phyloP scores from a whole-genome alignment of 1,140 invertebrate species.

The Drosophila prosaltans region DNA sequence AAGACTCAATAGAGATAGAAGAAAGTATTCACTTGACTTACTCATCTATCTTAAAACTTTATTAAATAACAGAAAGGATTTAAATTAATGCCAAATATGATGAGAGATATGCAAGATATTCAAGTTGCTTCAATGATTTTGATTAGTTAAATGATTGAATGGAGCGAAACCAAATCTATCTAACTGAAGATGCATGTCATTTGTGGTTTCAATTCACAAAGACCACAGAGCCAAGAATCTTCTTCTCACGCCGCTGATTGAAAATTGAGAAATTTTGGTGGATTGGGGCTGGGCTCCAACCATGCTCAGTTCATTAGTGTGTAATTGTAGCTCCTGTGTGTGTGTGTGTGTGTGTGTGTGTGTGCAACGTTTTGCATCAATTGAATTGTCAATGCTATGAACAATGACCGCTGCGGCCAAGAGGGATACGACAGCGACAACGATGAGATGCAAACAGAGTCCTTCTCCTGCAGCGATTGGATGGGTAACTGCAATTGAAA shows the following conservation, averaged over 20 bases:
- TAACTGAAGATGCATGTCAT: conserved; percentile 30
- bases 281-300: not conserved
- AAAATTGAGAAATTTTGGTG: conserved; percentile 22
- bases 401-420: conserved; percentile 43
- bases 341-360: conserved; percentile 19
- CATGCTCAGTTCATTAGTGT: conserved; percentile 57
- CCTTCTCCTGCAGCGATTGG: not conserved
- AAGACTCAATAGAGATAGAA: too few relatives aligned
- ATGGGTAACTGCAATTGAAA: conserved; percentile 55
- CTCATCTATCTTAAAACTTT: too few relatives aligned
- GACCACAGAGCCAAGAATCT: conserved; percentile 36
- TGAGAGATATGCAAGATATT: too few relatives aligned
- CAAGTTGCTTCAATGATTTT: too few relatives aligned
- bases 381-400: conserved; percentile 58
- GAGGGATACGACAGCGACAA: not conserved
- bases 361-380: conserved; percentile 47
- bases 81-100: too few relatives aligned
- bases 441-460: not conserved
- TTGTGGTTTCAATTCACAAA: conserved; percentile 16
- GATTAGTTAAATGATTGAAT: too few relatives aligned
- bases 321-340: conserved; percentile 43
- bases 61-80: too few relatives aligned
- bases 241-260: conserved; percentile 18
- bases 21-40: too few relatives aligned
- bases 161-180: not conserved